Base-by-base conservation (phyloP, 2,113 vertebrate genomes). In the Willisornis vidua region DNA sequence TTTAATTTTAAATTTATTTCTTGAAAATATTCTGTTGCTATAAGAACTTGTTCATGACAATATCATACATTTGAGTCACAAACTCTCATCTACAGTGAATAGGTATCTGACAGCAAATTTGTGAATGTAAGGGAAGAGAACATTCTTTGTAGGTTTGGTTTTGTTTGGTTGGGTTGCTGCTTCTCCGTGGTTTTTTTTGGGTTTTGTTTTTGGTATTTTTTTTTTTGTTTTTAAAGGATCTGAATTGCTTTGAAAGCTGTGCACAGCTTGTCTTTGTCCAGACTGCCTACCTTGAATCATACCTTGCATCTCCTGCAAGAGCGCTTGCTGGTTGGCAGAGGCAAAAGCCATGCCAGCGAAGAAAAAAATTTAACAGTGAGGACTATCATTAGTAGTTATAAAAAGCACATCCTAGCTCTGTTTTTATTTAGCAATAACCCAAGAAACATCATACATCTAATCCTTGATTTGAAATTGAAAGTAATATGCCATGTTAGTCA, bases 71-170 rank as follows among this genome's bases (percentile, higher is more conserved):
- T 37, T 82, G 14, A 51, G 26, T 68, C 45, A 59, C 45, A 51
- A 59, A 37, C 22, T 82, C 45, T 87, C 15, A 49, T n/a, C 8
- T 22, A 37, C 28, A 43, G 5, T 8, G 9, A 88, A 45, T 12
- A 61, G 3, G 18, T 28, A 33, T 25, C 23, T 61, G 26, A 76
- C 25, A 79, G 10, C 17, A 73, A 94, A 80, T 4, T 85, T 78
- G 15, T 49, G 37, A 14, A 19, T 14, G 3, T 39, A 41, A 7
- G 15, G 4, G 48, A 81, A 57, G 12, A 66, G 11, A 75, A 14
- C 0, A 0, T 41, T 85, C 26, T 78, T 58, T 39, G 5, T 29
- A 24, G 8, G 1, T 37, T 85, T 68, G 5, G 25, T 12, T 76
- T 59, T 35, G 3, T 31, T 74, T 25, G 6, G 4, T 25, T 65